Base-by-base conservation (phyloP, 2,888 invertebrate genomes). In the Stenolophus ochropezus region DNA sequence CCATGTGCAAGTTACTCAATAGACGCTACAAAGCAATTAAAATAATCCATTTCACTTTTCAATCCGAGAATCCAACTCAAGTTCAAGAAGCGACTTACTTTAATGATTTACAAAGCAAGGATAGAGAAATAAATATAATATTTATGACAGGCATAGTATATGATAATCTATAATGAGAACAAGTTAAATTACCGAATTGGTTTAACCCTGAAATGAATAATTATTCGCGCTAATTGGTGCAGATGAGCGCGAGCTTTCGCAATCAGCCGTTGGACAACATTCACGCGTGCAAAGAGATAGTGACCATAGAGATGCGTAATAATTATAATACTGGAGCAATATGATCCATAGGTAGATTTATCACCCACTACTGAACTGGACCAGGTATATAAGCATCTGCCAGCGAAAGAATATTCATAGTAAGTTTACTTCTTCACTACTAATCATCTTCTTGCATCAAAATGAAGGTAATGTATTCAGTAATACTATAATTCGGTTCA, bases 341-440 rank as follows among this genome's bases (percentile, higher is more conserved):
- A 23, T 51, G 49, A 53, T 58, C 73, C 80, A 80, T 80, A 73
- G 58, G 73, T 47, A 56, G 73, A 73, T 73, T 53, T 51, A 80
- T 80, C 80, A 80, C 80, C 80, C 80, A 80, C 80, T 80, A 80
- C 79, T 21, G 73, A 80, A 73, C 56, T 80, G 47, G 73, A 56
- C 73, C 20, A 80, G 56, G 56, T 80, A 80, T 80, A 80, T 56
- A 80, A 80, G 73, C 75, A 56, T 21, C 20, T 21, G 33, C 73
- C 42, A 56, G 47, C 25, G 79, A 47, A 56, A 56, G 23, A 42
- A 56, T 53, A 21, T 56, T 69, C 80, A 80, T 53, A 71, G 73
- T 56, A 80, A 33, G 49, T 61, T 27, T 65, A 16, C 33, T 42
- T 61, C 77, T 56, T 16, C 56, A 11, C 18, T 18, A 56, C 11